Evolutionary conservation across 1,140 invertebrate genomes (phyloP), one percentile per base, ranked within the genome.

Genomic region (Drosophila arawakana): DNA sequence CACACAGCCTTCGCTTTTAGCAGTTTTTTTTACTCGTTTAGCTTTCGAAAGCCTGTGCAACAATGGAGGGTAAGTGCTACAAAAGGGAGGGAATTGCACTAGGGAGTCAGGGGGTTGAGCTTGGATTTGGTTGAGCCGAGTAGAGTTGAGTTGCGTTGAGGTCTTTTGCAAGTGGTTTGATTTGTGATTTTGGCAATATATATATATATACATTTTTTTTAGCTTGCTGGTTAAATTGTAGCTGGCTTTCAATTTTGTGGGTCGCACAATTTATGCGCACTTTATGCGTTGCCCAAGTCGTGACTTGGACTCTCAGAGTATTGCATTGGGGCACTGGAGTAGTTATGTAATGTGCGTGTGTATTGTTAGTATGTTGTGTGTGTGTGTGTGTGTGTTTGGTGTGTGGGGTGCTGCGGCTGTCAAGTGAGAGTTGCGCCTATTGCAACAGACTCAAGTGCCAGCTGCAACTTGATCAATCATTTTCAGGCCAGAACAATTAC

Each of bases 241-340:
- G 65, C 58, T 49, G 44, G 67, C 59, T 75, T 75, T 75, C 68
- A 59, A 71, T 69, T 78, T 75, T 78, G 67, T 75, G 65, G 72
- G 75, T 75, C 57, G 76, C 67, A 72, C 76, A 78, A 78, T 78
- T 78, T 78, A 76, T 78, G 76, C 76, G 76, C 67, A 75, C 67
- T 71, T 71, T 75, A 54, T 65, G 67, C 58, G 57, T 72, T 61
- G 55, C 68, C 60, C 67, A 75, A 76, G 61, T 78, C 73, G 73
- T 76, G 73, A 68, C 76, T 75, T 67, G 59, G 69, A 67, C 60
- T 25, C 15, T 39, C 21, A 63, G 30, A 65, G 39, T 68, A 50
- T 13, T 39, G 69, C 52, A 43, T 49, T 63, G 35, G 10, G 25
- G 57, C 49, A 50, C n/a, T 68, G 35, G 11, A 68, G 21, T 13